Evolutionary conservation across 2,797 vertebrate genomes (phyloP), one percentile per base, ranked within the genome.

Genomic region (Yasuhikotakia modesta): DNA sequence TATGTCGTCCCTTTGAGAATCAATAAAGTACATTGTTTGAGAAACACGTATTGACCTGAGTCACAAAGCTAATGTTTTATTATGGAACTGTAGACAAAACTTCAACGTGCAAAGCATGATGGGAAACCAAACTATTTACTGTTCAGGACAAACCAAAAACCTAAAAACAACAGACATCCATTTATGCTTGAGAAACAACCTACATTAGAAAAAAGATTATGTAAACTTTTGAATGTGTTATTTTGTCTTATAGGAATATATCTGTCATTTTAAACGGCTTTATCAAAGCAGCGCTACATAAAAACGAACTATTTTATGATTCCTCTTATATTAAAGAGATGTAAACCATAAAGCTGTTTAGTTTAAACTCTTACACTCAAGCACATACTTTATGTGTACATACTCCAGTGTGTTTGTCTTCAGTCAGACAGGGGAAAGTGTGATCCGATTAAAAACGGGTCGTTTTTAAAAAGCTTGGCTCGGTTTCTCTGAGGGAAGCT

Each of bases 401-500:
- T n/a, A n/a, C n/a, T n/a, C n/a, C n/a, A 43, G 7, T 11, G 39
- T 11, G 22, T 22, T 35, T 39, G n/a, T 22, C 16, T 50, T 61
- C 16, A 35, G 17, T 16, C 60, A 35, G 30, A 11, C 60, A 60
- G 32, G 30, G 1, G 3, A 35, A 63, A 35, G 30, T 35, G 30
- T 35, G 8, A 30, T 35, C 39, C 39, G 60, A 63, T 63, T 63
- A 35, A 63, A 35, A 30, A 1, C 60, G 17, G 11, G 30, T 63
- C 60, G 8, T 27, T 35, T 7, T 13, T 22, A 69, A 46, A 39
- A 50, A 45, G 8, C 55, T 61, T 76, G 69, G 75, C 61, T 45
- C 52, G n/a, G 35, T 46, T 55, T 72, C 61, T 45, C 24, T 53
- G 39, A 66, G 14, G 21, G 43, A 60, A 39, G 27, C 3, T 22